Base-by-base conservation (phyloP, 2,797 vertebrate genomes). In the Sebastes taczanowskii region DNA sequence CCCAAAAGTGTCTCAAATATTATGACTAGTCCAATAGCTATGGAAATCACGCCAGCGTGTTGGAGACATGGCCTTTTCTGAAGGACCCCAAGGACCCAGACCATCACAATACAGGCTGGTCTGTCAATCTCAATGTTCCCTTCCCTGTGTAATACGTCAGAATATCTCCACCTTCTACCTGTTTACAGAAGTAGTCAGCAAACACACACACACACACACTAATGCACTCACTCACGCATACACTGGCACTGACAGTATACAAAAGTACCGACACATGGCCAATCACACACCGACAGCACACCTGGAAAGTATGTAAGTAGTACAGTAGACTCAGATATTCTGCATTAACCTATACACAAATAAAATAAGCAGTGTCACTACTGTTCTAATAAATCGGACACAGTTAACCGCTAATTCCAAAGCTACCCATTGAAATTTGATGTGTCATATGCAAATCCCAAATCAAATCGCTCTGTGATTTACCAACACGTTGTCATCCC, bases 61-160 rank as follows among this genome's bases (percentile, higher is more conserved):
- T 79, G 25, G 76, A 89, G 86, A 87, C 85, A 20, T 91, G 89
- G 89, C 89, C 84, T 93, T 93, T 93, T 72, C 83, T 77, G 69
- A 76, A 75, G 71, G 78, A 88, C 92, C 89, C 90, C 6, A 6
- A 89, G 90, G 92, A 92, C 78, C 20, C 27, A 8, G 73, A 35
- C 78, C 71, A 70, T 78, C 86, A 92, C 83, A 92, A 94, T 88
- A 81, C 83, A 67, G 87, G 86, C 86, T 84, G 80, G 49, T 35
- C 89, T 85, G 78, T 91, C 90, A 87, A 61, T 92, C 88, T 86
- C 46, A 77, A 20, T 74, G 77, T 79, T 63, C 53, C 59, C 56
- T n/a, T 78, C 55, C 32, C 27, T 75, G 59, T 30, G n/a, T 86
- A 78, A 88, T 29, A 61, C 53, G 46, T 81, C 77, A 82, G 63